These are phyloP conservation scores for Gasterosteus aculeatus DNA, from an alignment of 2,113 vertebrate genomes.

Conservation along the genomic window DNA sequence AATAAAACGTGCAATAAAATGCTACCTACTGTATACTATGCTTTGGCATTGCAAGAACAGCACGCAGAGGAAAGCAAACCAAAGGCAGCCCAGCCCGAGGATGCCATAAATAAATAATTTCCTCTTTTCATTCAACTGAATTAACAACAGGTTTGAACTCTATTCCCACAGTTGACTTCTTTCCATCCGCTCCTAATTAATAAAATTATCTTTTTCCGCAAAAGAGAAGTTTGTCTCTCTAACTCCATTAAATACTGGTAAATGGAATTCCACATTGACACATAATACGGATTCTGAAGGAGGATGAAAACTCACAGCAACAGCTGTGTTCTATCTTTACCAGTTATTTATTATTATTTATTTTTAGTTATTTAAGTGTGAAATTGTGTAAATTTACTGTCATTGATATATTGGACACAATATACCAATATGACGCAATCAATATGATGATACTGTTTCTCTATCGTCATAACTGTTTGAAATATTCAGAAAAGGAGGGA, in stretches of 20 bases:
- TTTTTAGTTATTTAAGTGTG: no score
- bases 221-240: background rate
- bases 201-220: background rate
- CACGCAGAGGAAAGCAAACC: background rate
- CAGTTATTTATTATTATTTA: background rate
- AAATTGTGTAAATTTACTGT: background rate
- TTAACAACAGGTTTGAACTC: constrained; percentile 29
- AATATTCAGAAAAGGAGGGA: background rate
- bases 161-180: background rate
- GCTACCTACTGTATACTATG: background rate
- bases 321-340: background rate
- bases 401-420: background rate
- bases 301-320: background rate
- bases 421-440: no score
- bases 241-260: background rate
- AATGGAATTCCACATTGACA: background rate
- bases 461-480: background rate
- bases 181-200: constrained; percentile 7
- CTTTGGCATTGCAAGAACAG: constrained; percentile 10
- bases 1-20: background rate
- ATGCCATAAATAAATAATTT: constrained; percentile 46
- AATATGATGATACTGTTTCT: background rate
- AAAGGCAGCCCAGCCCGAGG: constrained; percentile 8
- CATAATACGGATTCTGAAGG: background rate
- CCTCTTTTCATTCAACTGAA: constrained; percentile 27